phyloP scores from a whole-genome alignment of 2,797 vertebrate species.

The Cynodonichthys magdalenae region DNA sequence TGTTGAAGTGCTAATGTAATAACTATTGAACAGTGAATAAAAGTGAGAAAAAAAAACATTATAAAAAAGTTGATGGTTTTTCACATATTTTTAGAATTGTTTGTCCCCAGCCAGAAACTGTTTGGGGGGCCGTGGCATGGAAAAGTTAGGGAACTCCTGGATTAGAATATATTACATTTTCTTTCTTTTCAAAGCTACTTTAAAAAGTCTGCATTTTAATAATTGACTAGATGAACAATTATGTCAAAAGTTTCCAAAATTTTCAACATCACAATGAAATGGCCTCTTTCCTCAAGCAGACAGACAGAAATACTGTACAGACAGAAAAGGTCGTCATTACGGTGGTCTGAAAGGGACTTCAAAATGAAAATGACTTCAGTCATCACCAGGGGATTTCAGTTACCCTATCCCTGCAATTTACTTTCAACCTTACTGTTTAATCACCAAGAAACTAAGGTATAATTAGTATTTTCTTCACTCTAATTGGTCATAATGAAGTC shows the following conservation, averaged over 20 bases:
- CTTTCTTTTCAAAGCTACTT: not conserved
- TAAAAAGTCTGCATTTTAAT: not conserved
- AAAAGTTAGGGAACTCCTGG: too few relatives aligned
- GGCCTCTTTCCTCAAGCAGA: constrained; percentile 45
- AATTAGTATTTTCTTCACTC: constrained; percentile 78
- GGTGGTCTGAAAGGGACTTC: constrained; percentile 63
- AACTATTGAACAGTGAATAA: too few relatives aligned
- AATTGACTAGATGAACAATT: not conserved
- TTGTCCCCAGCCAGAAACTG: too few relatives aligned
- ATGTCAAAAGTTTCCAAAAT: constrained; percentile 17
- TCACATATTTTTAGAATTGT: too few relatives aligned
- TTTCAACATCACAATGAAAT: constrained; percentile 38
- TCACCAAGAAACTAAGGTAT: constrained; percentile 70
- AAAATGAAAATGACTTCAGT: constrained; percentile 68
- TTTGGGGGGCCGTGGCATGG: too few relatives aligned
- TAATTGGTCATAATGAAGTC: constrained; percentile 79
- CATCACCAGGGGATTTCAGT: constrained; percentile 71
- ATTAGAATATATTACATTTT: not conserved
- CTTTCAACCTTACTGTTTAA: constrained; percentile 69
- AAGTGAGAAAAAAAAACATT: too few relatives aligned
- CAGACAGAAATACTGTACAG: constrained; percentile 40
- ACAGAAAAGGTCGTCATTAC: constrained; percentile 59
- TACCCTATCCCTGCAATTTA: constrained; percentile 74
- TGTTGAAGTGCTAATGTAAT: too few relatives aligned
- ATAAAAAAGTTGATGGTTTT: too few relatives aligned